These are phyloP conservation scores for Cyphomyrus plagiostoma DNA, from an alignment of 2,113 vertebrate genomes.

Conservation along the genomic window DNA sequence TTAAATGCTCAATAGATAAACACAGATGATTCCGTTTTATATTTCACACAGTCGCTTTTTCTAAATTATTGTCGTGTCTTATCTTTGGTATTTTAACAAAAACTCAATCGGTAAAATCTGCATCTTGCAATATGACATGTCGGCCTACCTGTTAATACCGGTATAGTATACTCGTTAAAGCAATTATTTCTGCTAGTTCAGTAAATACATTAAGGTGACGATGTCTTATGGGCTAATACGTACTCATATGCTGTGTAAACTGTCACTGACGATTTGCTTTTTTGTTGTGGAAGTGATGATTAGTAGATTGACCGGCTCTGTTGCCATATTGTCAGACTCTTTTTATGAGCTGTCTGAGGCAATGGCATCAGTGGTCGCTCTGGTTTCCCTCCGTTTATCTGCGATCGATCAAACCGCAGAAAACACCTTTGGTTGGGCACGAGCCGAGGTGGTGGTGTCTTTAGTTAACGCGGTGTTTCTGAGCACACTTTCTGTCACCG, in stretches of 20 bases:
- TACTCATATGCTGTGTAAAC: conserved; percentile 70
- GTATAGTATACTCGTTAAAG: background rate
- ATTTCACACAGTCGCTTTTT: background rate
- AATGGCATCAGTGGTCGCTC: conserved; percentile 72
- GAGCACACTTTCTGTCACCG: conserved; percentile 76
- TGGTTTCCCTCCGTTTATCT: conserved; percentile 74
- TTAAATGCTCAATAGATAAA: background rate
- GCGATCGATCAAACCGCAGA: conserved; percentile 68
- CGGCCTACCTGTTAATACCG: background rate
- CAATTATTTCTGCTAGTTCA: background rate
- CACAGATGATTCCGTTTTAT: background rate
- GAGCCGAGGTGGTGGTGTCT: conserved; percentile 77
- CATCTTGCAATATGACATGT: background rate
- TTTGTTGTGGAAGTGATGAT: conserved; percentile 78
- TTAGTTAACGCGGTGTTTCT: conserved; percentile 78
- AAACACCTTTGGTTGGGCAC: conserved; percentile 81
- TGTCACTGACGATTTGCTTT: conserved; percentile 71
- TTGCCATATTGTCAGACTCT: conserved; percentile 80
- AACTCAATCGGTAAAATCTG: background rate
- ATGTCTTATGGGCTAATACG: conserved; percentile 53
- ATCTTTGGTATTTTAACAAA: background rate
- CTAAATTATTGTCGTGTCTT: background rate
- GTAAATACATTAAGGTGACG: background rate
- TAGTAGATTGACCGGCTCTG: conserved; percentile 70
- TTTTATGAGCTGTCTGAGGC: conserved; percentile 84